phyloP scores from a whole-genome alignment of 2,113 vertebrate species.

The Sylvietta virens region DNA sequence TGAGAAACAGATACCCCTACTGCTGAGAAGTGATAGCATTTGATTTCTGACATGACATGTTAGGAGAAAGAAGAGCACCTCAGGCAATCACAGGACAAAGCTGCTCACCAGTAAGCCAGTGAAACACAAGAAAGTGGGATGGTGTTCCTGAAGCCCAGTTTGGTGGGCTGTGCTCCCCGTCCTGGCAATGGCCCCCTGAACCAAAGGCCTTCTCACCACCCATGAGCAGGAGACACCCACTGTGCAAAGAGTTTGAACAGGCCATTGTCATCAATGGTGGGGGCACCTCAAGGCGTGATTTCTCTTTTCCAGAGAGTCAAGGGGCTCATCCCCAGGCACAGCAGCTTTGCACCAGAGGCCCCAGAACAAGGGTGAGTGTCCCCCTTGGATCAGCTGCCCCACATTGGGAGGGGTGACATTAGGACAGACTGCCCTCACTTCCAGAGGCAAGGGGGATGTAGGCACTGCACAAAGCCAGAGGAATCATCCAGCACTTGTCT shows the following conservation, averaged over 20 bases:
- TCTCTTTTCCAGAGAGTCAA: background rate
- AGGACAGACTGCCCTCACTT: background rate
- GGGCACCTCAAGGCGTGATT: background rate
- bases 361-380: background rate
- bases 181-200: background rate
- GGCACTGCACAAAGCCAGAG: background rate
- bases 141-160: background rate
- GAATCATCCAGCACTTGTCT: background rate
- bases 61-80: background rate
- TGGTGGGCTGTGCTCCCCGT: background rate
- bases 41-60: background rate
- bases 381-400: background rate
- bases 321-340: background rate
- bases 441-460: background rate
- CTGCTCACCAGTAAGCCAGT: background rate
- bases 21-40: background rate
- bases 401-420: fast-evolving
- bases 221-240: background rate
- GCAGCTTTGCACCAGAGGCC: background rate
- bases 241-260: background rate
- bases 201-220: background rate
- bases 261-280: background rate
- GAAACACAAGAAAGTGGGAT: background rate
- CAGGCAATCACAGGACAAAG: background rate
- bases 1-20: background rate